Base-by-base conservation (phyloP, 92 coral and sea anemone species). In the Zoanthus gigantus region DNA sequence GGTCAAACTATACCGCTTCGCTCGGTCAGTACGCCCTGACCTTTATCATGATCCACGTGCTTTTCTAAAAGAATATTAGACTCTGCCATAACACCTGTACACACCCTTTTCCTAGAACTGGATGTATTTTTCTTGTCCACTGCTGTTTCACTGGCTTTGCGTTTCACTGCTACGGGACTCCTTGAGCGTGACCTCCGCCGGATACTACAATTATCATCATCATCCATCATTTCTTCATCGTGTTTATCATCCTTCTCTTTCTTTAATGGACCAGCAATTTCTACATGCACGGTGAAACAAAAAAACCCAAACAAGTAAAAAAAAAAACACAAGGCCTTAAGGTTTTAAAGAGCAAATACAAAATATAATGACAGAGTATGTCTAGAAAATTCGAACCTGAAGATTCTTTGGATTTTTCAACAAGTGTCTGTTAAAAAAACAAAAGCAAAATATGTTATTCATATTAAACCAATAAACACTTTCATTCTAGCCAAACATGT, bases 371-470 rank as follows among this genome's bases (percentile, higher is more conserved):
- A 81, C 10, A 18, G 23, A 2, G 16, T 3, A 13, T 9, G 42
- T 9, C 8, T 15, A 16, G n/a, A 83, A 75, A 48, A 16, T 15
- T 31, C 77, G 9, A 78, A 96, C 98, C 95, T 85, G 95, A 83
- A 13, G 95, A 93, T 52, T 90, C 96, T 79, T 88, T 93, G 28
- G 98, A 96, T 79, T 94, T 94, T 80, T 94, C 89, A 88, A 94
- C 88, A 37, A 96, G 91, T 11, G 88, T 92, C 98, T 96, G 86
- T 14, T 30, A 48, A 67, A 74, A 32, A 72, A 23, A 77, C 14
- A 69, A 37, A 31, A 44, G 9, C 56, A 50, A 50, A 50, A 50
- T 50, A 50, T 7, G 5, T 50, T 50, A 3, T 50, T 50, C 9
- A 37, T 37, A 37, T 37, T 37, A 37, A 37, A 37, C 42, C 2